Conservation (phyloP, 2,797 vertebrate genomes). For the Cynodonichthys magdalenae region DNA sequence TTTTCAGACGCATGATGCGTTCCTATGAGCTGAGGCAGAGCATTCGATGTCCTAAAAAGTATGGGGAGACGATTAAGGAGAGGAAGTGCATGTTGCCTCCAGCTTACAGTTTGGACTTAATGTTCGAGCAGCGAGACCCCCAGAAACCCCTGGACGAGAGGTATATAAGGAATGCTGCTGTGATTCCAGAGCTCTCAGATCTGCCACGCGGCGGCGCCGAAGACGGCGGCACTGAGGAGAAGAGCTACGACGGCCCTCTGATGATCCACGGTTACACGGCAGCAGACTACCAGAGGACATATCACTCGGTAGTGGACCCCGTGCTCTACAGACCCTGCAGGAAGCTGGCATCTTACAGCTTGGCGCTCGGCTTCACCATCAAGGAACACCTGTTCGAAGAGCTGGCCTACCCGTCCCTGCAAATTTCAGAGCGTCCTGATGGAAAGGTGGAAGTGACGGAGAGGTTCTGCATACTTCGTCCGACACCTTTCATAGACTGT, state of each 20-base stretch:
- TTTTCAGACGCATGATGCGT: conserved; percentile 62
- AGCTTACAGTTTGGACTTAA: conserved; percentile 21
- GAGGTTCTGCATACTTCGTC: conserved; percentile 72
- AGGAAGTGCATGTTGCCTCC: conserved; percentile 46
- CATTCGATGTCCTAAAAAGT: conserved; percentile 74
- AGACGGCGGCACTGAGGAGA: conserved; percentile 2
- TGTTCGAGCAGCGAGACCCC: conserved; percentile 31
- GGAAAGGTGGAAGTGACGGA: conserved; percentile 64
- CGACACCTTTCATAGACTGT: conserved; percentile 64
- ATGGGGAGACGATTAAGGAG: conserved; percentile 64
- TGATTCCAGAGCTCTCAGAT: conserved; percentile 59
- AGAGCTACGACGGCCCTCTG: conserved; percentile 6
- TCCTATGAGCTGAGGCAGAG: conserved; percentile 64
- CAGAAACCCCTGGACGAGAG: conserved; percentile 50
- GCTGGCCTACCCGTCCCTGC: conserved; percentile 59
- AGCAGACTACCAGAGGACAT: conserved; percentile 64
- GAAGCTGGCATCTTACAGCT: conserved; percentile 58
- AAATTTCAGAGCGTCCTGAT: background rate
- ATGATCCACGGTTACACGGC: conserved; percentile 74
- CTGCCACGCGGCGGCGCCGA: background rate
- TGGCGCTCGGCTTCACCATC: conserved; percentile 72
- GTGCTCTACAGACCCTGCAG: conserved; percentile 62
- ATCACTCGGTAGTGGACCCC: conserved; percentile 74
- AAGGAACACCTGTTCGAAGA: conserved; percentile 71
- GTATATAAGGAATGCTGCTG: conserved; percentile 61